These are phyloP conservation scores for Drosophila limbata DNA, from an alignment of 2,888 invertebrate species.

Conservation along the genomic window DNA sequence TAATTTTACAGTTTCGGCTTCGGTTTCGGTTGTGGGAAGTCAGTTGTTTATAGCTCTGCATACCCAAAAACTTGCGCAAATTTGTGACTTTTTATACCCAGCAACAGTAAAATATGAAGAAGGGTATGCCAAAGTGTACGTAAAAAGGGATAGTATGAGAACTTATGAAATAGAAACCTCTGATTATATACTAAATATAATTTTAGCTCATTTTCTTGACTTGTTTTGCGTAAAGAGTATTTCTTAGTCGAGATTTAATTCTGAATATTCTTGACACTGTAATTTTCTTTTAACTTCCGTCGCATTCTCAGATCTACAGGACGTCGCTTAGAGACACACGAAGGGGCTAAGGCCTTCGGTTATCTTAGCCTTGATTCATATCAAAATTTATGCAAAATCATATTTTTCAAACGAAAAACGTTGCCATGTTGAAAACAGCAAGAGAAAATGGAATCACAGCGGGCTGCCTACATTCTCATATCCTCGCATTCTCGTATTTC, in stretches of 20 bases:
- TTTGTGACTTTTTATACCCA: constrained; percentile 44
- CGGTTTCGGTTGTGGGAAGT: constrained; percentile 37
- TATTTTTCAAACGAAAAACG: constrained; percentile 68
- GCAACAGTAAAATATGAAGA: not conserved
- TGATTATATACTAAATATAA: no score
- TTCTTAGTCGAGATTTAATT: not conserved
- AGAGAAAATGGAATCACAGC: constrained; percentile 78
- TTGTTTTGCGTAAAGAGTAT: constrained; percentile 11
- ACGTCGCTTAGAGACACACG: constrained; percentile 43
- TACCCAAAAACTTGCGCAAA: constrained; percentile 38
- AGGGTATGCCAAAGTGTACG: not conserved
- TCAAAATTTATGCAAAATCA: constrained; percentile 77
- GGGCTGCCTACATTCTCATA: constrained; percentile 50
- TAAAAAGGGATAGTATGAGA: no score
- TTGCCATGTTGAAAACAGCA: constrained; percentile 45
- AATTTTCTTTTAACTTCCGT: constrained; percentile 47
- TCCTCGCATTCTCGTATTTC: constrained; percentile 42
- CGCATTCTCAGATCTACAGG: constrained; percentile 33
- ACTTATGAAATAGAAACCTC: no score
- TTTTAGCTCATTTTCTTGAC: no score
- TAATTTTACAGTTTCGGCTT: constrained; percentile 75
- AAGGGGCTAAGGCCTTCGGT: constrained; percentile 39
- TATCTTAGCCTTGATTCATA: constrained; percentile 63
- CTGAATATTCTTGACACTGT: constrained; percentile 7
- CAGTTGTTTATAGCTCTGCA: constrained; percentile 64